Percentiles rank a stretch among this genome's conserved stretches.
phyloP scores from a whole-genome alignment of 2,113 vertebrate genomes.

The Falco punctatus region DNA sequence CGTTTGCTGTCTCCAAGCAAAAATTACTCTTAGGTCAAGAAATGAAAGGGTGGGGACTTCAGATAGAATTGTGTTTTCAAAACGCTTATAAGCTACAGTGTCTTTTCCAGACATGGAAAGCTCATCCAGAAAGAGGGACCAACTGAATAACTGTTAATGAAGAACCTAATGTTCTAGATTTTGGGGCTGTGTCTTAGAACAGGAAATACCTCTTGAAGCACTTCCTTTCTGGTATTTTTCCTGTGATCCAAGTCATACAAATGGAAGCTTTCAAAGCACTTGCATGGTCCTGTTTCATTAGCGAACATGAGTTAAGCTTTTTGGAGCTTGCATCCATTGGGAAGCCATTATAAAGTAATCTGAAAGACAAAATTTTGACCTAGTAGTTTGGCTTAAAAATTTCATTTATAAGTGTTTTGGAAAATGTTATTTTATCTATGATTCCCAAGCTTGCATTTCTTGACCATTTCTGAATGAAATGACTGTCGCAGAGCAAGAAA shows the following conservation, averaged over 20 bases:
- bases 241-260: background rate
- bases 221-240: background rate
- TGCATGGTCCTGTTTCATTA: fast-evolving
- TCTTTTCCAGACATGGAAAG: background rate
- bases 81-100: background rate
- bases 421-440: background rate
- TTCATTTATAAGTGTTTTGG: background rate
- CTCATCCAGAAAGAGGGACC: background rate
- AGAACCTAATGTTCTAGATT: background rate
- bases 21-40: background rate
- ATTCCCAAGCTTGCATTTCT: background rate
- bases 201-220: background rate
- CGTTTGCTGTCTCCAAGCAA: background rate
- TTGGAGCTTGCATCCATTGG: background rate
- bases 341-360: background rate
- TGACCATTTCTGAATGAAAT: background rate
- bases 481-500: background rate
- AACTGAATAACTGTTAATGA: background rate
- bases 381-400: background rate
- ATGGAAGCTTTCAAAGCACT: background rate
- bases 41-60: background rate
- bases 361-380: background rate
- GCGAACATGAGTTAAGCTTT: fast-evolving
- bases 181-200: background rate
- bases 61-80: background rate